These are phyloP conservation scores for Phaethon lepturus DNA, from an alignment of 2,113 vertebrate species.

Conservation along the genomic window DNA sequence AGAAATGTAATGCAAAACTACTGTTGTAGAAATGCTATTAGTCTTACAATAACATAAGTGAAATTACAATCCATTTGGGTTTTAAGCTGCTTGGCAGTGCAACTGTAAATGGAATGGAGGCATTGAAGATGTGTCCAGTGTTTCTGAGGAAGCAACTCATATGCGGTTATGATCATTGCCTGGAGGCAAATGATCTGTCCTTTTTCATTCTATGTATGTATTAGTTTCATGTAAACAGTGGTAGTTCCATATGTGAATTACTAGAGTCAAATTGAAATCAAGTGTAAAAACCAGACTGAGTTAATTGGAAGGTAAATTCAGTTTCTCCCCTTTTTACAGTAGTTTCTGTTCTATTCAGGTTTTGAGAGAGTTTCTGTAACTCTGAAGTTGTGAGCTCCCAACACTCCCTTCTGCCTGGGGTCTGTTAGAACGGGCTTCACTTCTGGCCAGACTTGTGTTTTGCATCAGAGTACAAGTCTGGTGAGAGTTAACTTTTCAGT, in stretches of 20 bases:
- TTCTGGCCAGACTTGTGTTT: slow-evolving; percentile 2
- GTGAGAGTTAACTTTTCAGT: background rate
- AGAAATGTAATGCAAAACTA: background rate
- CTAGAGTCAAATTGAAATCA: background rate
- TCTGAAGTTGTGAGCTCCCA: background rate
- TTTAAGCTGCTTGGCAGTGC: background rate
- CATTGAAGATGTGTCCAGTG: background rate
- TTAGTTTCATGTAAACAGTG: background rate
- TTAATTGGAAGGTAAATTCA: background rate
- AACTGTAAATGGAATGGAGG: background rate
- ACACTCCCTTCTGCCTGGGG: background rate
- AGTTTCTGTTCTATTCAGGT: background rate
- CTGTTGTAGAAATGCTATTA: background rate
- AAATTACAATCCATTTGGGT: background rate
- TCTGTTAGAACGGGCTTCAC: background rate
- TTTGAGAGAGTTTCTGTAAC: background rate
- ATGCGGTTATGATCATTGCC: background rate
- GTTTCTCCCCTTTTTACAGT: background rate
- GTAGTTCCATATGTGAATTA: background rate
- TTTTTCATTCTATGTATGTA: background rate
- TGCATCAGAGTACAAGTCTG: background rate
- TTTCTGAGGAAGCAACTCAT: background rate
- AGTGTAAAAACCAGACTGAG: background rate
- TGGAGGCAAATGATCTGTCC: background rate
- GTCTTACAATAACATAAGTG: background rate